A percentile compares a stretch with the other conserved stretches of the same genome.
These are phyloP conservation scores for Amiota communis DNA, from an alignment of 2,888 invertebrate genomes.

Conservation along the genomic window DNA sequence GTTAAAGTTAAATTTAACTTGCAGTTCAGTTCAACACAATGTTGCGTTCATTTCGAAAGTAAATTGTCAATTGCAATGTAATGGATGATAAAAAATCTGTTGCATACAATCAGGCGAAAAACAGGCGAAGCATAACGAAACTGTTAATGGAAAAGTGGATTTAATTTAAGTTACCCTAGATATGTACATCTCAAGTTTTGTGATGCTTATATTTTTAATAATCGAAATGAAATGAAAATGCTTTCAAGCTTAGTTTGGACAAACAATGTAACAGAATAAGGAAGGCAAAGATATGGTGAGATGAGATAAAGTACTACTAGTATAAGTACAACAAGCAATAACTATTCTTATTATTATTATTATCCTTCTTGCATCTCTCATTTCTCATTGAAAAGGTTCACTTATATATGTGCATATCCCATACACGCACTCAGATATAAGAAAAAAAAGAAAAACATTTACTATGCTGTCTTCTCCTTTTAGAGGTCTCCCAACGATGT, in stretches of 20 bases:
- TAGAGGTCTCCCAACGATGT: too few relatives aligned
- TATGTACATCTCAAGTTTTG: neutral
- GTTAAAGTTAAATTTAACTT: neutral
- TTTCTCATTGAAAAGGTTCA: too few relatives aligned
- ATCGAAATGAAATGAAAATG: slow-evolving; percentile 28
- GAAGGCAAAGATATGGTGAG: too few relatives aligned
- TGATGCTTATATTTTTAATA: slow-evolving; percentile 17
- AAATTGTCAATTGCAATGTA: slow-evolving; percentile 30
- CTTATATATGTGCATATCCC: too few relatives aligned
- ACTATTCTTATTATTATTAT: neutral
- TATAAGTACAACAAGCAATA: neutral
- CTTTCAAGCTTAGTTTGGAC: slow-evolving; percentile 13
- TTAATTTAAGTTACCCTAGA: too few relatives aligned
- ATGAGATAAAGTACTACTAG: too few relatives aligned
- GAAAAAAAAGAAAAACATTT: too few relatives aligned
- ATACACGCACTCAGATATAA: too few relatives aligned
- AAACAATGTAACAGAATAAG: neutral
- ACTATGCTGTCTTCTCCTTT: too few relatives aligned
- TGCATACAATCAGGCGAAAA: slow-evolving; percentile 8
- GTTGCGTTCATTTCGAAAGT: neutral
- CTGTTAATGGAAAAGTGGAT: too few relatives aligned
- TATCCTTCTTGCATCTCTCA: neutral
- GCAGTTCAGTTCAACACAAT: neutral
- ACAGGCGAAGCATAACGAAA: too few relatives aligned
- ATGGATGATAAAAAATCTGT: slow-evolving; percentile 22